These are phyloP conservation scores for Prunella fulvescens DNA, from an alignment of 2,113 vertebrate species.

Conservation along the genomic window DNA sequence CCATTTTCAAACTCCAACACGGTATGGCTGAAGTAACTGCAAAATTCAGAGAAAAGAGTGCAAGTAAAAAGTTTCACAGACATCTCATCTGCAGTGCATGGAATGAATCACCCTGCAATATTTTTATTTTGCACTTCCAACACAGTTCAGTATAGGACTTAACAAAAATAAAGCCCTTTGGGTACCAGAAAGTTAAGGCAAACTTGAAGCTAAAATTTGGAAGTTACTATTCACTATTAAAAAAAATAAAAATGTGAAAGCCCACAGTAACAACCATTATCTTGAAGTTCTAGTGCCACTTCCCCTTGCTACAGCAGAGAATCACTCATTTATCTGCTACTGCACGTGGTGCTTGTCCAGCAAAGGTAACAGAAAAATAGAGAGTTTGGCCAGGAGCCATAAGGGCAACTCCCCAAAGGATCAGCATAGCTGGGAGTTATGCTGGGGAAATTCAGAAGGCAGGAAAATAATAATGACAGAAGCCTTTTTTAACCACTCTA, in stretches of 20 bases:
- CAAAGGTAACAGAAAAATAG: not conserved
- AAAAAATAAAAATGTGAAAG: not conserved
- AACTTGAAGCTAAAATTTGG: not conserved
- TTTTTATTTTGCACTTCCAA: not conserved
- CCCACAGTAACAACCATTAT: not conserved
- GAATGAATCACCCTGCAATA: not conserved
- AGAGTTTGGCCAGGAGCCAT: not conserved
- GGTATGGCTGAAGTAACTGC: not conserved
- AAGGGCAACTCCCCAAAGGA: not conserved
- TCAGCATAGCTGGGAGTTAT: not conserved
- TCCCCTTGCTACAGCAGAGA: not conserved
- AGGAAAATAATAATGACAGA: not conserved
- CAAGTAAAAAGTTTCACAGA: not conserved
- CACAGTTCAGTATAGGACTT: not conserved
- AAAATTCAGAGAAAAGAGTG: not conserved
- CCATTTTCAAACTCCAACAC: not conserved
- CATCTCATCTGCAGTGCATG: not conserved
- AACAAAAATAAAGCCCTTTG: not conserved
- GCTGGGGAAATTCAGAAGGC: not conserved
- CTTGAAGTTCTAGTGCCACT: not conserved
- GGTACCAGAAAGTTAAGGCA: not conserved
- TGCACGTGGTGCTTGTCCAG: not conserved
- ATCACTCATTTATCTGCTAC: not conserved
- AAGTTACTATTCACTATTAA: not conserved
- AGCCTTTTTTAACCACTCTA: not conserved